A percentile compares a stretch with the other conserved stretches of the same genome.
phyloP scores from a whole-genome alignment of 2,113 vertebrate genomes.

The Gobius niger region DNA sequence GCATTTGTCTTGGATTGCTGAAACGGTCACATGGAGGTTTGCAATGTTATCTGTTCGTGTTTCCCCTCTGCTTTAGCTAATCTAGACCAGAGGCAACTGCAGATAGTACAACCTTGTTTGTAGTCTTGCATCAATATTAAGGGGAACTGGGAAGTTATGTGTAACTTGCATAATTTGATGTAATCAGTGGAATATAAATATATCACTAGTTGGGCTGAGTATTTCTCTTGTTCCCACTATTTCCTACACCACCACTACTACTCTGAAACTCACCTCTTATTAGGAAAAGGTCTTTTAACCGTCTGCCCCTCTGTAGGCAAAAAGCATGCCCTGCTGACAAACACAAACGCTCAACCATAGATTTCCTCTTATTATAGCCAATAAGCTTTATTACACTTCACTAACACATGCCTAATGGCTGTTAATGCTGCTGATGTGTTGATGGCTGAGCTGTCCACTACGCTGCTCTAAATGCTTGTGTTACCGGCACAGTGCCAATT shows the following conservation, averaged over 20 bases:
- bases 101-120: not conserved
- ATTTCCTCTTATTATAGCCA: not conserved
- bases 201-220: too few relatives aligned
- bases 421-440: conserved; percentile 46
- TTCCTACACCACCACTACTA: too few relatives aligned
- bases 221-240: too few relatives aligned
- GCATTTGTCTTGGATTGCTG: not conserved
- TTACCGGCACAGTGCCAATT: conserved; percentile 57
- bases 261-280: too few relatives aligned
- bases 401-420: not conserved
- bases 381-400: not conserved
- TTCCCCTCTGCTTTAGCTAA: not conserved
- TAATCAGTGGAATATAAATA: not conserved
- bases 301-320: not conserved
- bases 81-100: not conserved
- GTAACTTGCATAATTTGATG: not conserved
- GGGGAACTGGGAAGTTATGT: not conserved
- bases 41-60: not conserved
- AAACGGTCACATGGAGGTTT: not conserved
- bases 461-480: conserved; percentile 46
- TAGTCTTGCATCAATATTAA: not conserved
- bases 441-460: conserved; percentile 56
- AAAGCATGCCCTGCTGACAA: not conserved
- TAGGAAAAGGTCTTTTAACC: too few relatives aligned
- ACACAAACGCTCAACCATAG: not conserved